Evolutionary conservation across 2,888 invertebrate species (phyloP).

Genomic region (Scaptomyza caliginosa): DNA sequence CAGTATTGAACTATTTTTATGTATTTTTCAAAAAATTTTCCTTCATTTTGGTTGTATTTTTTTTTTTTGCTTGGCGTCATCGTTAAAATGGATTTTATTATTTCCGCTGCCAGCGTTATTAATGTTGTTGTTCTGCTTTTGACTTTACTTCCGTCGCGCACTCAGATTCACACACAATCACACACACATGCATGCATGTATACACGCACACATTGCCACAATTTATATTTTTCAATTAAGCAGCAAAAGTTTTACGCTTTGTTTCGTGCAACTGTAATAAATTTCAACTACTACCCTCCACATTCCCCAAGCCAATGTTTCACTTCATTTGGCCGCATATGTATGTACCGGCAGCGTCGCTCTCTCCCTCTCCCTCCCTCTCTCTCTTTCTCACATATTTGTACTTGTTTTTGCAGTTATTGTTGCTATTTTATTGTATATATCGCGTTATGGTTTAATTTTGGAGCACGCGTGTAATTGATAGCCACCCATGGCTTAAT

Average conservation of each 20-base stretch:
- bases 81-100: slow-evolving; percentile 77
- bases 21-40: slow-evolving; percentile 37
- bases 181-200: slow-evolving; percentile 8
- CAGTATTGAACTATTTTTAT: slow-evolving; percentile 56
- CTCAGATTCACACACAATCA: slow-evolving; percentile 12
- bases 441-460: slow-evolving; percentile 73
- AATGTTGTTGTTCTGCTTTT: slow-evolving; percentile 74
- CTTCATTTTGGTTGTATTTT: slow-evolving; percentile 17
- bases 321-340: slow-evolving; percentile 69
- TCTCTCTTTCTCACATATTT: slow-evolving; percentile 7
- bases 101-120: slow-evolving; percentile 72
- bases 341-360: slow-evolving; percentile 49
- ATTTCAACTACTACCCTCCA: slow-evolving; percentile 62
- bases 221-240: slow-evolving; percentile 82
- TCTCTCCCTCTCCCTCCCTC: neutral
- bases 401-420: slow-evolving; percentile 26
- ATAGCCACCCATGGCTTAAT: slow-evolving; percentile 71
- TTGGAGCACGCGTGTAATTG: slow-evolving; percentile 71
- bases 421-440: slow-evolving; percentile 38
- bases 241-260: slow-evolving; percentile 72
- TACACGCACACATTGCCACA: slow-evolving; percentile 51
- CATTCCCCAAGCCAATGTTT: slow-evolving; percentile 45
- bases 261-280: slow-evolving; percentile 75
- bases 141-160: slow-evolving; percentile 61
- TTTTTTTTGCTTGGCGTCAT: slow-evolving; percentile 52